Base-by-base conservation (phyloP, 2,888 invertebrate species). In the Plusia festucae region DNA sequence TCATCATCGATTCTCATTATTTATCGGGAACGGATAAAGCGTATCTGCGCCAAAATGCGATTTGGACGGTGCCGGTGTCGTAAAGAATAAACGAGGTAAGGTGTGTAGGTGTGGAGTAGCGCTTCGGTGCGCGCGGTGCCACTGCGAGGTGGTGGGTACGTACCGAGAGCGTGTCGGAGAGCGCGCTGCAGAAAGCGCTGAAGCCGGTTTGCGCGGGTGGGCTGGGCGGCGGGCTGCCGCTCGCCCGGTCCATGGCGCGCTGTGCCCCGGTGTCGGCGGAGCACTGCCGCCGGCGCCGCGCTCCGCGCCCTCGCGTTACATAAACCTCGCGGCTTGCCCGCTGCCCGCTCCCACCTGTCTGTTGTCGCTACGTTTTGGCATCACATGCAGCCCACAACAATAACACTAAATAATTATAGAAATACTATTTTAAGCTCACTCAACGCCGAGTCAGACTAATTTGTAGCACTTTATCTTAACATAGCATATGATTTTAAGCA, bases 351-450 rank as follows among this genome's bases (percentile, higher is more conserved):
- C 88, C 93, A 93, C 94, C 93, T 94, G 93, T 91, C 92, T 88
- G 90, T 90, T 92, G 92, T 91, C 91, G 88, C 90, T 90, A 82
- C 89, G 89, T 90, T 88, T 93, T 93, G 93, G 94, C 94, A 93
- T 91, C 90, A 85, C 85, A 84, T 91, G 90, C 91, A 87, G 84
- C 88, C 85, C 90, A 92, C 89, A 92, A 94, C 93, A 93, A 94
- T 90, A 94, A 93, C 91, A 94, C 86, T 89, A 88, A 93, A 93
- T 91, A 92, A 93, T 94, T 92, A 93, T 93, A 94, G 93, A 92
- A 85, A 85, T 68, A 79, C 87, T 93, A 93, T 93, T 93, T 92
- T 83, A 78, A 88, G 85, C 83, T 81, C 85, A 88, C 88, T 89
- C 88, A 79, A 87, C 88, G 82, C 85, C 74, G 74, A 85, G 80